These are phyloP conservation scores for Phortica variegata DNA, from an alignment of 1,140 invertebrate genomes.

Conservation along the genomic window DNA sequence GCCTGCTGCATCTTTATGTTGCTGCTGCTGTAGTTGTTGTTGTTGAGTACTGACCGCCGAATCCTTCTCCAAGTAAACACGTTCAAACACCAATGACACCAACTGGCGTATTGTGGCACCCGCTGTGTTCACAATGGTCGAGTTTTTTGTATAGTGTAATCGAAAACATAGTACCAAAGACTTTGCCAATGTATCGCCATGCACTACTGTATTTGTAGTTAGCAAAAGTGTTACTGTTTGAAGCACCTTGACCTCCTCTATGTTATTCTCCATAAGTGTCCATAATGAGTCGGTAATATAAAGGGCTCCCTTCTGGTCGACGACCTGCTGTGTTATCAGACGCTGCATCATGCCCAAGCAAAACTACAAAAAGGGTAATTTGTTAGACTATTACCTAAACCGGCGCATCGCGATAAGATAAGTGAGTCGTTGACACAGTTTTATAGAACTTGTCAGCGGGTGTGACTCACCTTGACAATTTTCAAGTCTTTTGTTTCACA, in stretches of 20 bases:
- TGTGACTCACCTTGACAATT: constrained; percentile 78
- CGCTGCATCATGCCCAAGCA: constrained; percentile 88
- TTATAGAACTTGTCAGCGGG: neutral
- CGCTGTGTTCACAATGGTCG: constrained; percentile 94
- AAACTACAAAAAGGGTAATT: constrained; percentile 64
- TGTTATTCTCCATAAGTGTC: constrained; percentile 87
- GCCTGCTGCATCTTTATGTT: neutral
- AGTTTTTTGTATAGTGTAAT: constrained; percentile 84
- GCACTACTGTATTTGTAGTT: constrained; percentile 90
- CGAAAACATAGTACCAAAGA: constrained; percentile 94
- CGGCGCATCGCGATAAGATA: neutral
- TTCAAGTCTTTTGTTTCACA: constrained; percentile 98
- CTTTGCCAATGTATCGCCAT: constrained; percentile 91
- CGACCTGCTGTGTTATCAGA: constrained; percentile 77
- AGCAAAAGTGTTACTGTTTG: constrained; percentile 93
- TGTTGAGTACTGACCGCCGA: constrained; percentile 34
- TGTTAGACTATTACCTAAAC: constrained; percentile 5
- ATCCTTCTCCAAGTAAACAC: constrained; percentile 72
- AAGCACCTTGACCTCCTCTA: constrained; percentile 93
- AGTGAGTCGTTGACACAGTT: neutral
- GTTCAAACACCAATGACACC: constrained; percentile 94
- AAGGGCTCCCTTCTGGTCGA: constrained; percentile 85
- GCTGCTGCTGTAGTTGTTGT: constrained; percentile 21
- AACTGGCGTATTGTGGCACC: constrained; percentile 95
- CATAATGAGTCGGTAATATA: constrained; percentile 92